Percentiles rank a stretch among this genome's conserved stretches.
Evolutionary conservation across 2,888 invertebrate species (phyloP).

Genomic region (Euzetes globulus): DNA sequence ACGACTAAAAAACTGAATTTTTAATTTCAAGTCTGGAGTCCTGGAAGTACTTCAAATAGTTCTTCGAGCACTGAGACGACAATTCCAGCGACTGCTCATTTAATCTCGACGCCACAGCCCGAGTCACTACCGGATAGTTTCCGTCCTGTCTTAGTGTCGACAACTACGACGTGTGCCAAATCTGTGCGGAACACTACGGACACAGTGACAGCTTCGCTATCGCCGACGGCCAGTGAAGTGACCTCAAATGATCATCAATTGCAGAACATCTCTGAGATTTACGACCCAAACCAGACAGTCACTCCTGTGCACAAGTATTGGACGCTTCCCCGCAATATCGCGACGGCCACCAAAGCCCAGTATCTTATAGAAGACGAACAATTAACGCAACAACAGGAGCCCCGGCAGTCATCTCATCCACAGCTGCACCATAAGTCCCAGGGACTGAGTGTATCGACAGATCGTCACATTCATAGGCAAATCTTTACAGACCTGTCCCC

Average conservation of each 20-base stretch:
- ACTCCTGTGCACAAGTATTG: constrained; percentile 34
- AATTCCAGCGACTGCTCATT: constrained; percentile 13
- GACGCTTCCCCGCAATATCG: constrained; percentile 35
- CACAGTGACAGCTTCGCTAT: neutral
- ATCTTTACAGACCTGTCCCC: constrained; percentile 31
- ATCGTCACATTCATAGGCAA: constrained; percentile 12
- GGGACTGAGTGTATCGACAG: neutral
- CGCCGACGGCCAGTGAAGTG: constrained; percentile 7
- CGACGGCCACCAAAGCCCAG: constrained; percentile 16
- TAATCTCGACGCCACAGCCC: neutral
- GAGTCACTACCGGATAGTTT: constrained; percentile 26
- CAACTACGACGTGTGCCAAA: neutral
- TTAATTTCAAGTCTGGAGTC: constrained; percentile 32
- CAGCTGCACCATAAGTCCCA: neutral
- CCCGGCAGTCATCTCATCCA: constrained; percentile 14
- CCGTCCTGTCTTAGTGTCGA: constrained; percentile 28
- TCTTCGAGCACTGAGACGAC: constrained; percentile 17
- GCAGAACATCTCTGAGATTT: constrained; percentile 21
- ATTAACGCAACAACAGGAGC: neutral
- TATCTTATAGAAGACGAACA: constrained; percentile 5
- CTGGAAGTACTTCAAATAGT: constrained; percentile 33
- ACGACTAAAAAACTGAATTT: neutral
- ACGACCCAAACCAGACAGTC: constrained; percentile 21
- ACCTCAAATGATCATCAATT: neutral
- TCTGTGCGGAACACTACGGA: neutral